These are phyloP conservation scores for Latrodectus hesperus DNA, from an alignment of 2,888 invertebrate species.

Conservation along the genomic window DNA sequence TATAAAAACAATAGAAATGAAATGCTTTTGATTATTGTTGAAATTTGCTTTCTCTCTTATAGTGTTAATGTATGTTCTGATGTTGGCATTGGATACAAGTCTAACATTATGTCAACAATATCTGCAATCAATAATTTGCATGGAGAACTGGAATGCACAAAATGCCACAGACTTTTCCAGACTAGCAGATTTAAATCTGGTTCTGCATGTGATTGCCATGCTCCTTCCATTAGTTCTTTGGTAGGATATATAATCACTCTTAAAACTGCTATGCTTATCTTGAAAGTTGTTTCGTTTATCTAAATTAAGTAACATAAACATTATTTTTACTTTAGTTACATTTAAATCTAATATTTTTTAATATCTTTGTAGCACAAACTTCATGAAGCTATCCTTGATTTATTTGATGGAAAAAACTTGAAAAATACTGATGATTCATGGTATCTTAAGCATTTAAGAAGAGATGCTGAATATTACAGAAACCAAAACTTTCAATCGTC, in stretches of 20 bases:
- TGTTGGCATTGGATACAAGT: background rate
- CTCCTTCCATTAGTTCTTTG: background rate
- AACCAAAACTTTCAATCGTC: background rate
- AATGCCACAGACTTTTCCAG: background rate
- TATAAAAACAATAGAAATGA: no score
- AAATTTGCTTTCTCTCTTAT: background rate
- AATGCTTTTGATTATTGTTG: background rate
- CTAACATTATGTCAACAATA: background rate
- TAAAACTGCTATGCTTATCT: background rate
- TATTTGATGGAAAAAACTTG: background rate
- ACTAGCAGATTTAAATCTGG: background rate
- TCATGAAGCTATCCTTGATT: background rate
- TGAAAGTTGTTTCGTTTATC: background rate
- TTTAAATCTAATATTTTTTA: background rate
- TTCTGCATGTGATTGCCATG: background rate
- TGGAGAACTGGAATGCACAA: conserved; percentile 1
- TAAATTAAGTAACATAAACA: no score
- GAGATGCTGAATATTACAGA: background rate
- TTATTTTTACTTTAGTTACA: background rate
- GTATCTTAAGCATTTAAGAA: background rate
- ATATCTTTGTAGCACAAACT: background rate
- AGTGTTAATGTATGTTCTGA: background rate
- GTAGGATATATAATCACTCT: background rate
- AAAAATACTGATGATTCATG: background rate
- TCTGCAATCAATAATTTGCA: background rate